phyloP scores from a whole-genome alignment of 2,888 invertebrate species.

The Norana najaformis region DNA sequence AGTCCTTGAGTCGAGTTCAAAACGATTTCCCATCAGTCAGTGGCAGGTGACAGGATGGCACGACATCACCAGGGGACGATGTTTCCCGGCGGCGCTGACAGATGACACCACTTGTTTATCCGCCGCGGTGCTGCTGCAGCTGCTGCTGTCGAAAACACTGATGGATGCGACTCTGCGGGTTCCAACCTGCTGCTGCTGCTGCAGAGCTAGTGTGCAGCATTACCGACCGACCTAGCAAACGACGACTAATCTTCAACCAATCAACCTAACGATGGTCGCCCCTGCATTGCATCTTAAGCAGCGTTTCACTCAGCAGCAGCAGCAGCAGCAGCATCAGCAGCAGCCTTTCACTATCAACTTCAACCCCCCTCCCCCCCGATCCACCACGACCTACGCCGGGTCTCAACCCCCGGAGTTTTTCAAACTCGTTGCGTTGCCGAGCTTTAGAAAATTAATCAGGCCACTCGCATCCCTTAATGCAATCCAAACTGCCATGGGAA shows the following conservation, averaged over 20 bases:
- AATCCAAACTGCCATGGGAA: neutral
- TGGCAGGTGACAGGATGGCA: constrained; percentile 2
- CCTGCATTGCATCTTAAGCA: neutral
- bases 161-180: neutral
- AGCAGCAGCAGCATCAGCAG: no score
- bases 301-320: neutral
- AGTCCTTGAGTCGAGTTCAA: neutral
- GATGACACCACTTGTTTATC: neutral
- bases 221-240: neutral
- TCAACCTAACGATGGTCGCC: neutral
- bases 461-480: neutral
- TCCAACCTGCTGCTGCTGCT: neutral
- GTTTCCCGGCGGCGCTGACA: neutral
- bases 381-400: neutral
- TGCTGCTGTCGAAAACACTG: neutral
- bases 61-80: neutral
- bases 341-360: neutral
- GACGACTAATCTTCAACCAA: constrained; percentile 5
- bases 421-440: neutral
- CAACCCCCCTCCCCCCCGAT: neutral
- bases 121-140: neutral
- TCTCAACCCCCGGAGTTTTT: no score
- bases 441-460: neutral
- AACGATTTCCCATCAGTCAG: neutral
- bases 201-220: neutral